phyloP scores from a whole-genome alignment of 1,140 invertebrate genomes.

The Drosophila mojavensis region DNA sequence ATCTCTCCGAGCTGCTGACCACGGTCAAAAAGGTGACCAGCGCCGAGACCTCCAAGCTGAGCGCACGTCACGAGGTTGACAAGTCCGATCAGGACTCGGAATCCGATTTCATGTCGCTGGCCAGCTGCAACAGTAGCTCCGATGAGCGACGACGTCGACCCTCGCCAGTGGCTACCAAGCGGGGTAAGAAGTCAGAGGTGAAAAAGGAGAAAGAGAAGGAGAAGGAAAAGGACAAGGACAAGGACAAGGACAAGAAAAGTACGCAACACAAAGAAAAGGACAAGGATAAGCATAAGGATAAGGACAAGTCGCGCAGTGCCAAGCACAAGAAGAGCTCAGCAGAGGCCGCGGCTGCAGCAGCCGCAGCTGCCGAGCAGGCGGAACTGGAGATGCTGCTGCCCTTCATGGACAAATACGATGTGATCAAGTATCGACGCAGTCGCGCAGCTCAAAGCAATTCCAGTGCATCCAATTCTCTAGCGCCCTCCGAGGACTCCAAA shows the following conservation, averaged over 20 bases:
- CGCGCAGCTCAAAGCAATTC: constrained; percentile 71
- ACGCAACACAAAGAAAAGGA: constrained; percentile 34
- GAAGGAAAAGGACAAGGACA: constrained; percentile 40
- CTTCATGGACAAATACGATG: constrained; percentile 86
- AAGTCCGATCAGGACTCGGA: constrained; percentile 51
- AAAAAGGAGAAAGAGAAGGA: constrained; percentile 41
- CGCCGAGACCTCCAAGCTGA: constrained; percentile 58
- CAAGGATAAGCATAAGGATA: constrained; percentile 54
- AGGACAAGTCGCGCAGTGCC: constrained; percentile 40
- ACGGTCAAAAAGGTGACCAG: constrained; percentile 75
- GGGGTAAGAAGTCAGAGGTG: constrained; percentile 33
- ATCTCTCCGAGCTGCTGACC: constrained; percentile 77
- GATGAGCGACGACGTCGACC: constrained; percentile 32
- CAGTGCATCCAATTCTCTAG: constrained; percentile 55
- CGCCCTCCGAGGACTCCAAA: constrained; percentile 59
- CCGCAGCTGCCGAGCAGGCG: constrained; percentile 65
- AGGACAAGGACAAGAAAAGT: constrained; percentile 47
- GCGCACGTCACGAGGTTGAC: constrained; percentile 55
- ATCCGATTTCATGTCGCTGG: constrained; percentile 69
- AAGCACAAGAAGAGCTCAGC: constrained; percentile 69
- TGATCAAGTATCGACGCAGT: constrained; percentile 88
- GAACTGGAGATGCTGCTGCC: constrained; percentile 76
- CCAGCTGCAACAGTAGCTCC: constrained; percentile 54
- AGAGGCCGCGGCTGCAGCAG: constrained; percentile 59
- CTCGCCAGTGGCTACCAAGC: constrained; percentile 34